Evolutionary conservation across 2,888 invertebrate species (phyloP), one percentile per base, ranked within the genome.

Genomic region (Cosmia pyralina): DNA sequence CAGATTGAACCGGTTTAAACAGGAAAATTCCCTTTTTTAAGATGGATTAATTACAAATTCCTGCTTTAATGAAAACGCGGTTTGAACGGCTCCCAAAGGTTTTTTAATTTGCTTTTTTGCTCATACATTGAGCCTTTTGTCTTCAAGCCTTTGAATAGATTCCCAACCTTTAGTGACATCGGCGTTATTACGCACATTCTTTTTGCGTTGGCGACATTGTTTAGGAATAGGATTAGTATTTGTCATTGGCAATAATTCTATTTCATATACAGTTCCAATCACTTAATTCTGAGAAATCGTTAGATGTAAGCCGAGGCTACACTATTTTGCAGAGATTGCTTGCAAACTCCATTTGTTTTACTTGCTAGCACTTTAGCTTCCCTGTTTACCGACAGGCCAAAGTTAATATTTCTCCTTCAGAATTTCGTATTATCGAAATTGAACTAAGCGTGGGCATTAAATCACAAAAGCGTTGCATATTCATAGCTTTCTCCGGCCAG

Each of bases 1-100:
- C 69, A 66, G 84, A 82, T 86, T 78, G 62, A 81, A 83, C 79
- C 71, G 74, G 77, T 76, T 74, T 75, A 72, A 84, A 85, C 82
- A 74, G 83, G 84, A 88, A 86, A 85, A 85, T 83, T 82, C 81
- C 83, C 72, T 70, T 82, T 85, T 86, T 85, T 75, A 82, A 85
- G 83, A 85, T 75, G 79, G 85, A 88, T 90, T 90, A 89, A 90
- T 90, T 89, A 88, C 85, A 76, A 84, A 88, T 88, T 87, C 85
- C 82, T 76, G 66, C 69, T 86, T 82, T 81, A 85, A 88, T 87
- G 79, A 83, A 84, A 86, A 75, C 77, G 77, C 74, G 78, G 79
- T 84, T 87, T 85, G 87, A 88, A 90, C 85, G 79, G 82, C 78
- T 68, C 41, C 68, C 78, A 72, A 73, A 72, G 83, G 82, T 83